phyloP scores from a whole-genome alignment of 2,797 vertebrate genomes.

The Clarias pachynema region DNA sequence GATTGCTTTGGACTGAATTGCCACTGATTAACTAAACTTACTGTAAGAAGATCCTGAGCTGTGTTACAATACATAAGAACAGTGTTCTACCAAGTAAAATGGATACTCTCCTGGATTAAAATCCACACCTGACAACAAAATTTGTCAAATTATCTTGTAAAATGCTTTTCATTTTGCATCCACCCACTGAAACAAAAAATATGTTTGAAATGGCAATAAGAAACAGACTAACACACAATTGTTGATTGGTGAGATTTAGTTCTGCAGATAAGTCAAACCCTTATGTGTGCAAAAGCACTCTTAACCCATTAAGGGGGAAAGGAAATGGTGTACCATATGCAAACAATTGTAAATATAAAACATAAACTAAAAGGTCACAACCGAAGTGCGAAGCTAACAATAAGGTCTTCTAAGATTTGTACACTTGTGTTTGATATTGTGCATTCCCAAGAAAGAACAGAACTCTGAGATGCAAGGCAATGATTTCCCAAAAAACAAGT shows the following conservation, averaged over 20 bases:
- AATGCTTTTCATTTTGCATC: not conserved
- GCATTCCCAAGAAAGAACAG: not conserved
- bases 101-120: not conserved
- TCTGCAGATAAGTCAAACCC: not conserved
- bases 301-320: not conserved
- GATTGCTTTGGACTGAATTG: not conserved
- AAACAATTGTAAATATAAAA: not conserved
- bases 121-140: not conserved
- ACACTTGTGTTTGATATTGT: not conserved
- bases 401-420: not conserved
- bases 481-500: not conserved
- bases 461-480: not conserved
- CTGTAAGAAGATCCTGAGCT: not conserved
- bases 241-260: not conserved
- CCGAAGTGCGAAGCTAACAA: constrained; percentile 4
- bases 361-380: not conserved
- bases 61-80: not conserved
- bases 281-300: not conserved
- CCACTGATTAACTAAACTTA: not conserved
- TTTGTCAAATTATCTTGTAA: not conserved
- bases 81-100: not conserved
- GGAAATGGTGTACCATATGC: not conserved
- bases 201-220: not conserved
- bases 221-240: not conserved
- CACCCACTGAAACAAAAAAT: not conserved